Evolutionary conservation across 2,888 invertebrate genomes (phyloP).

Genomic region (Villa cingulata): DNA sequence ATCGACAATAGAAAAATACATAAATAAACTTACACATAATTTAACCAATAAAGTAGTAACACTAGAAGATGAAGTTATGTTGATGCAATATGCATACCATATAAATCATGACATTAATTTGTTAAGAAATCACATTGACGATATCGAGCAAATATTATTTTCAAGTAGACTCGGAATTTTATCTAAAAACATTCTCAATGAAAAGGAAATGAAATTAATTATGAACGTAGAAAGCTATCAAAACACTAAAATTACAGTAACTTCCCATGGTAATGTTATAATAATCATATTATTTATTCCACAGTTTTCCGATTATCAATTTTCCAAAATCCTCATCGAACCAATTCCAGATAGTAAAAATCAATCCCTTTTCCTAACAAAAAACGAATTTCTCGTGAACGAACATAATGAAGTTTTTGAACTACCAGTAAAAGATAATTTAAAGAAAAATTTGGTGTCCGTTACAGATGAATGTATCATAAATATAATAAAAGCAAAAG

Average conservation of each 20-base stretch:
- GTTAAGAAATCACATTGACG: slow-evolving; percentile 4
- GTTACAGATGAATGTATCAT: neutral
- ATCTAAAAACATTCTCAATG: slow-evolving; percentile 4
- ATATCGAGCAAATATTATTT: slow-evolving; percentile 6
- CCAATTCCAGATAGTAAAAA: neutral
- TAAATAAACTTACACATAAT: neutral
- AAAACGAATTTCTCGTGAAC: neutral
- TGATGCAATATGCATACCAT: slow-evolving; percentile 1
- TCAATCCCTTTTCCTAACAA: neutral
- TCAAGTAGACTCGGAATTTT: slow-evolving; percentile 9
- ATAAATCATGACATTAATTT: slow-evolving; percentile 1
- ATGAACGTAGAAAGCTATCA: slow-evolving; percentile 6
- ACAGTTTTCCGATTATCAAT: neutral
- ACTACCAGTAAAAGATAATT: neutral
- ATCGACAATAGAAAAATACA: slow-evolving; percentile 10
- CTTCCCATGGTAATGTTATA: slow-evolving; percentile 4
- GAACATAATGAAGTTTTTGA: neutral
- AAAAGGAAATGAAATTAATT: slow-evolving; percentile 5
- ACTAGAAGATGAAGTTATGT: slow-evolving; percentile 1
- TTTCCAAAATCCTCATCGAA: neutral
- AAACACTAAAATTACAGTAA: slow-evolving; percentile 4
- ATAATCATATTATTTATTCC: slow-evolving; percentile 7
- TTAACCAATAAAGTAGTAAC: neutral
- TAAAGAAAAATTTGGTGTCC: neutral
- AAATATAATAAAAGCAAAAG: neutral